Evolutionary conservation across 2,113 vertebrate species (phyloP).

Genomic region (Candoia aspera): DNA sequence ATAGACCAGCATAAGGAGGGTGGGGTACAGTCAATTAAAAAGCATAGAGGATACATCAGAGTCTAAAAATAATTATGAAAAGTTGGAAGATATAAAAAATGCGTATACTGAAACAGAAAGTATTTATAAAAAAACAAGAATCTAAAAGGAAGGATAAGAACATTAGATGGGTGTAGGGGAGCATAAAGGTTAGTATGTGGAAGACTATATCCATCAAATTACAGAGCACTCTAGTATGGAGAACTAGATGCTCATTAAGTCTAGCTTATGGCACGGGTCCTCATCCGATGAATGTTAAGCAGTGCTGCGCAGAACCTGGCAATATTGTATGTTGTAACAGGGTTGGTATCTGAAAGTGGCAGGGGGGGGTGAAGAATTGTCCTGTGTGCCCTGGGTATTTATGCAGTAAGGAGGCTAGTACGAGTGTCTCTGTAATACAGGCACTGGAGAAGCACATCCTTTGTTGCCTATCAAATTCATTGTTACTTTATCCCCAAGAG

Average conservation of each 20-base stretch:
- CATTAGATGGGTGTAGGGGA: neutral
- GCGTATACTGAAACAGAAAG: neutral
- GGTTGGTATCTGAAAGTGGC: neutral
- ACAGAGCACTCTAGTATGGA: neutral
- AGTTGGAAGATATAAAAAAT: neutral
- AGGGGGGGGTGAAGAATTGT: neutral
- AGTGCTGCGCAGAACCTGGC: neutral
- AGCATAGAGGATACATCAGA: neutral
- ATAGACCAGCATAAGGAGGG: neutral
- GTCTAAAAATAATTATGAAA: neutral
- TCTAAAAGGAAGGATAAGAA: neutral
- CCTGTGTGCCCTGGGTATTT: neutral
- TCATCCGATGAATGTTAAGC: neutral
- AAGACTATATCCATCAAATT: neutral
- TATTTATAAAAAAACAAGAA: neutral
- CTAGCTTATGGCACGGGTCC: neutral
- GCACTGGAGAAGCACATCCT: neutral
- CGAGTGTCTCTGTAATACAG: neutral
- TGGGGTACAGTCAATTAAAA: neutral
- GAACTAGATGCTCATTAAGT: neutral
- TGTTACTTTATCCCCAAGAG: neutral
- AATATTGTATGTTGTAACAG: neutral
- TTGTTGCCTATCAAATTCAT: neutral
- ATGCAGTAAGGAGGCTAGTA: neutral
- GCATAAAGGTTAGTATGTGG: neutral